These are phyloP conservation scores for Drosophila sp. DNA, from an alignment of 1,140 invertebrate genomes.

Conservation along the genomic window DNA sequence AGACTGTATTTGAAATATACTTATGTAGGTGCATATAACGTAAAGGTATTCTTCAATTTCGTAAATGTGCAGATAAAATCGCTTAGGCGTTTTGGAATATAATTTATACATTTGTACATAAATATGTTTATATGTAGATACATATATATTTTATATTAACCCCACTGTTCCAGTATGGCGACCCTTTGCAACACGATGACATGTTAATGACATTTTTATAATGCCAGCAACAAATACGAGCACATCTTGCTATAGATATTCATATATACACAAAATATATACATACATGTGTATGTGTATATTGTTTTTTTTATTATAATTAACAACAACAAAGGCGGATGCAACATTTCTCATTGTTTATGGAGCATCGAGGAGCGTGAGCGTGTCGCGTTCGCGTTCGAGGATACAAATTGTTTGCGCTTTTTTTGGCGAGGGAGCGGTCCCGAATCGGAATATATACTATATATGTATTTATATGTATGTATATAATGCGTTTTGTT, in stretches of 20 bases:
- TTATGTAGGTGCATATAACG: too few species aligned
- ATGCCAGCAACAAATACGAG: constrained; percentile 56
- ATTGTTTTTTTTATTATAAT: constrained; percentile 13
- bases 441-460: constrained; percentile 36
- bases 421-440: constrained; percentile 71
- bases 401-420: constrained; percentile 72
- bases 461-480: constrained; percentile 23
- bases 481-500: constrained; percentile 67
- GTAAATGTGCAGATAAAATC: neutral
- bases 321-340: constrained; percentile 70
- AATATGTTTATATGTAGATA: neutral
- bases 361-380: constrained; percentile 52
- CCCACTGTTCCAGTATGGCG: constrained; percentile 27
- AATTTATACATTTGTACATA: neutral
- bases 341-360: constrained; percentile 75
- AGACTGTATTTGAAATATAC: too few species aligned
- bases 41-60: too few species aligned
- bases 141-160: constrained; percentile 30
- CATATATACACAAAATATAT: constrained; percentile 12
- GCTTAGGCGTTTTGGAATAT: too few species aligned
- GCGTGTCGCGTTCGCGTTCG: constrained; percentile 17
- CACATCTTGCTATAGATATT: constrained; percentile 5
- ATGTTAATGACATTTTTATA: constrained; percentile 80
- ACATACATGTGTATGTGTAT: constrained; percentile 17
- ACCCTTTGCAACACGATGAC: constrained; percentile 73